Conservation (phyloP, 2,888 invertebrate species). For the Pimpla rufipes region DNA sequence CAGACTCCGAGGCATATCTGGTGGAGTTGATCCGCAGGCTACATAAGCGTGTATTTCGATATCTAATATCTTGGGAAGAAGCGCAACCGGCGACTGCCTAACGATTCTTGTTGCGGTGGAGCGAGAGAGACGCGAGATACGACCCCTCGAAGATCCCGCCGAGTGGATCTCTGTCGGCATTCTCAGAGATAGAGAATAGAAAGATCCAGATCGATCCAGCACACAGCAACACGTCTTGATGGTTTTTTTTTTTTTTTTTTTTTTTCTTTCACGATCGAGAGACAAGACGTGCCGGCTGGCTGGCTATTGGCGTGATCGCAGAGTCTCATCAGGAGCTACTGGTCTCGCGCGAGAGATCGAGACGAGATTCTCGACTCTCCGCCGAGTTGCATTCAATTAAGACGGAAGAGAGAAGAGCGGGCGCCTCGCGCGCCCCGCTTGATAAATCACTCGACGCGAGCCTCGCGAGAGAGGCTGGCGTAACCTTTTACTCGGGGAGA, state of each 20-base stretch:
- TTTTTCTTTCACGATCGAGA: conserved; percentile 63
- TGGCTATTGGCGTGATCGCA: conserved; percentile 67
- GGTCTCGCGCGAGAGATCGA: conserved; percentile 60
- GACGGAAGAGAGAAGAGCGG: conserved; percentile 72
- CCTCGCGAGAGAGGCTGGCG: conserved; percentile 71
- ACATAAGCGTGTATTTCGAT: conserved; percentile 47
- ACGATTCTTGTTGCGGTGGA: conserved; percentile 44
- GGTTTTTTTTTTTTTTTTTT: conserved; percentile 40
- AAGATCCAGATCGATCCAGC: conserved; percentile 58
- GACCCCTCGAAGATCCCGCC: conserved; percentile 38
- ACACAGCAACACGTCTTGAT: conserved; percentile 33
- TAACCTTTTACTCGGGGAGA: conserved; percentile 80
- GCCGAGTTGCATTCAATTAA: conserved; percentile 81
- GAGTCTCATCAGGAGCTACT: conserved; percentile 64
- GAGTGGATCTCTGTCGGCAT: conserved; percentile 31
- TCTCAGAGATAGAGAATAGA: conserved; percentile 47
- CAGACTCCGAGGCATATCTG: conserved; percentile 32
- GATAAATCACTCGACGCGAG: conserved; percentile 79
- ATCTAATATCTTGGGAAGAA: conserved; percentile 64
- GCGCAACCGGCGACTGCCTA: conserved; percentile 32
- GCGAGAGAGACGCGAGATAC: conserved; percentile 1
- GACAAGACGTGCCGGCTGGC: conserved; percentile 58
- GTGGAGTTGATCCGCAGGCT: conserved; percentile 26
- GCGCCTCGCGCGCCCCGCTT: conserved; percentile 66
- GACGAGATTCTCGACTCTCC: conserved; percentile 68